Base-by-base conservation (phyloP, 1,140 invertebrate species). In the Hermatobates lingyangjiaoensis region DNA sequence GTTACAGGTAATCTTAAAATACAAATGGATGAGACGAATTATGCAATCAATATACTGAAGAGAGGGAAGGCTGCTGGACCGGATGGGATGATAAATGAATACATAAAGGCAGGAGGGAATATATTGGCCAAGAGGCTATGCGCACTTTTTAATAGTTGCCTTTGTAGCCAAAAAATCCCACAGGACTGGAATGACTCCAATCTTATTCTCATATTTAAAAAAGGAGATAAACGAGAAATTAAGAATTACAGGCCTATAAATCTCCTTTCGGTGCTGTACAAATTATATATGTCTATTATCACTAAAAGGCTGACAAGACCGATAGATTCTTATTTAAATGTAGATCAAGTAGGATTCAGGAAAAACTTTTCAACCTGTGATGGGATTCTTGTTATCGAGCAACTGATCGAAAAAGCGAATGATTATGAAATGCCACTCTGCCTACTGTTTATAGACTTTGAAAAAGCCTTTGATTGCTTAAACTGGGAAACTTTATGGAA, bases 31-130 rank as follows among this genome's bases (percentile, higher is more conserved):
- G 39, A 42, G 21, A 20, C 21, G 18, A 20, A 42, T 5, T 42
- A 12, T 20, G 39, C 60, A 10, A 54, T 63, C 44, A 56, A 50
- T 48, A 54, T 54, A 27, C 55, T 63, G 3, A 61, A 60, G 45
- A 59, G 53, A 23, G 55, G 57, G 26, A 64, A 65, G 54, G 55
- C 62, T 10, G 57, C 56, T 18, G 62, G 61, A 27, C 52, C 54
- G 12, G 63, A 63, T 53, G 57, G 58, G 7, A 56, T 64, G 7
- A 54, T 52, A 28, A 54, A 56, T n/a, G 61, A 65, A 34, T 50
- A 62, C 21, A 45, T 64, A 28, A 63, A 63, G 45, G 54, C 53
- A 25, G 20, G 48, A 42, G 51, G 53, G 18, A 48, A 52, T 27
- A 7, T 40, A 44, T 50, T 55, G 2, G 45, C 53, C n/a, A 30